These are phyloP conservation scores for Nematostella vectensis DNA, from an alignment of 92 coral and sea anemone genomes.

Conservation along the genomic window DNA sequence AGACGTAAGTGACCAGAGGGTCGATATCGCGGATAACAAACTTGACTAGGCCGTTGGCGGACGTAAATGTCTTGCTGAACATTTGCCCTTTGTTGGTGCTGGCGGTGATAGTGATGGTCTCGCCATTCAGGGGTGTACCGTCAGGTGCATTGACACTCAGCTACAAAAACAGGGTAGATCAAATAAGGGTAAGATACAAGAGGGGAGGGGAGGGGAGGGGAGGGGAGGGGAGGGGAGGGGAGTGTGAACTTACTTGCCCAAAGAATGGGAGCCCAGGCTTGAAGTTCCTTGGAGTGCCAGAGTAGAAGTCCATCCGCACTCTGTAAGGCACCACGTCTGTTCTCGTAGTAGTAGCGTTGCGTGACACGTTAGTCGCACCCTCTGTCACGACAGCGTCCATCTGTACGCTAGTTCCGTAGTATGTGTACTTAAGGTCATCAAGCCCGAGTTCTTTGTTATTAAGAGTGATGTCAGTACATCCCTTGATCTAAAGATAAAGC, in stretches of 20 bases:
- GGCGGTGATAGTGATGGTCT: constrained; percentile 23
- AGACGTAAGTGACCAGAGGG: constrained; percentile 8
- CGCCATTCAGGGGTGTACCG: constrained; percentile 43
- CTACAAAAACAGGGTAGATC: constrained; percentile 14
- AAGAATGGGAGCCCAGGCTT: constrained; percentile 84
- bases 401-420: constrained; percentile 15
- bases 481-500: constrained; percentile 53
- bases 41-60: constrained; percentile 48
- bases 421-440: constrained; percentile 7
- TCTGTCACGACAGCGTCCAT: constrained; percentile 71
- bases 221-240: too few species aligned
- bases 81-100: background rate
- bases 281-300: constrained; percentile 48
- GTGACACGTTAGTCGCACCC: constrained; percentile 63
- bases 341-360: constrained; percentile 36
- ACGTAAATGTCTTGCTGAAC: constrained; percentile 22
- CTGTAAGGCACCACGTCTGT: constrained; percentile 28
- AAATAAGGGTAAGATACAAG: background rate
- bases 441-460: constrained; percentile 21
- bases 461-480: constrained; percentile 73
- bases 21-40: constrained; percentile 34
- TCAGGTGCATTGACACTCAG: constrained; percentile 59
- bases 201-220: too few species aligned
- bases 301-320: constrained; percentile 31
- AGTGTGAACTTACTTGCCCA: constrained; percentile 85